Base-by-base conservation (phyloP, 2,888 invertebrate genomes). In the Lutraria lutraria region DNA sequence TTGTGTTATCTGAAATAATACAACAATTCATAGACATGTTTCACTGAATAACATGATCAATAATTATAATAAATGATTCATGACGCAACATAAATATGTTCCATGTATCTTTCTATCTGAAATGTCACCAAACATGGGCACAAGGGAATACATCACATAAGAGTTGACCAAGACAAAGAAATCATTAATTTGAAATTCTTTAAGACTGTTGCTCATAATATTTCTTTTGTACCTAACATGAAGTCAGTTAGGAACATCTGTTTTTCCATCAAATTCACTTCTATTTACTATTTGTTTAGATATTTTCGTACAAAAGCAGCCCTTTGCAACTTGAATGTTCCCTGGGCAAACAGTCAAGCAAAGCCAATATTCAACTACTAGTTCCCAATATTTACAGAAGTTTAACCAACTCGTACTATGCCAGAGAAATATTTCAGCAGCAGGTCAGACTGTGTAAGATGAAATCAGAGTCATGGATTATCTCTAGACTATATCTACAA, bases 1-100 rank as follows among this genome's bases (percentile, higher is more conserved):
- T 89, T 94, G 94, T 89, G 95, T 95, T 91, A 96, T 95, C 96
- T 96, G 94, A 29, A 93, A 91, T 54, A n/a, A 52, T 13, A 60
- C n/a, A 43, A 52, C 12, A 76, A 34, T 31, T 76, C 76, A 72
- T 1, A 21, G 6, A 15, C 15, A 31, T 76, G 31, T 76, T 4
- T 34, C 34, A 31, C 4, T 56, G 21, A 19, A 76, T 76, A 34
- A n/a, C 25, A 76, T 19, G 29, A 34, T 0, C 1, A 19, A 76
- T 29, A 72, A 72, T 0, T 25, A 8, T 68, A n/a, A 31, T 31
- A 76, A n/a, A 29, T 29, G 0, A 29, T 4, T 29, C 16, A 29
- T 72, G 72, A 25, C 76, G 19, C 21, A 6, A 15, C 29, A 34
- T 68, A 25, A 25, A 68, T 25, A 68, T n/a, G 63, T n/a, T 63